Base-by-base conservation (phyloP, 2,888 invertebrate species). In the Acanthosepion pharaonis region DNA sequence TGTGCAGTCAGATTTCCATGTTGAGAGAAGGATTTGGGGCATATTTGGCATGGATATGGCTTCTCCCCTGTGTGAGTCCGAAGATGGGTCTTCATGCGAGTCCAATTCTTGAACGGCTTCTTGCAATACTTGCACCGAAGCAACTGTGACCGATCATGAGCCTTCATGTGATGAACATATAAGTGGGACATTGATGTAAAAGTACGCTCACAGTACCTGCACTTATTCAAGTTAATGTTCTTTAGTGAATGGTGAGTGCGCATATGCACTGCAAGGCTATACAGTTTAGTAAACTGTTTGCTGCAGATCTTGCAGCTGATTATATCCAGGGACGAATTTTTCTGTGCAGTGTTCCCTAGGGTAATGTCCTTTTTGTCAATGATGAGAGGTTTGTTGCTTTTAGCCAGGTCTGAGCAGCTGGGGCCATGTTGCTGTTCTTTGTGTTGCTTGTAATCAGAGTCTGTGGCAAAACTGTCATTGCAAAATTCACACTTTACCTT, bases 61-160 rank as follows among this genome's bases (percentile, higher is more conserved):
- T 18, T 59, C 18, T 94, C 94, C 18, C 55, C 55, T 11, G 94
- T 55, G 18, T 94, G 94, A 4, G 94, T 53, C 5, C 94, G 42
- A 25, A 59, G 33, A 25, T 94, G 94, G 0, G 51, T 92, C 25
- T 92, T 49, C 28, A 92, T 11, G 28, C 51, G 48, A 1, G 92
- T 92, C 49, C 92, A 92, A 11, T 92, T 92, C 51, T 92, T 92
- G 92, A 92, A 92, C 8, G 51, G 92, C 51, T 51, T 92, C 51
- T 92, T 92, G 92, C 92, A 92, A 33, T 92, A 92, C 18, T 92
- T 48, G 48, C 92, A 92, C n/a, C 92, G 92, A 28, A 49, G 92
- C 5, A 49, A 28, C 5, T 92, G 92, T 23, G 51, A 48, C 8
- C 92, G 92, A 92, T 92, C 92, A 23, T 92, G 92, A 11, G 92